phyloP scores from a whole-genome alignment of 2,888 invertebrate species.

The Yponomeuta cagnagella region DNA sequence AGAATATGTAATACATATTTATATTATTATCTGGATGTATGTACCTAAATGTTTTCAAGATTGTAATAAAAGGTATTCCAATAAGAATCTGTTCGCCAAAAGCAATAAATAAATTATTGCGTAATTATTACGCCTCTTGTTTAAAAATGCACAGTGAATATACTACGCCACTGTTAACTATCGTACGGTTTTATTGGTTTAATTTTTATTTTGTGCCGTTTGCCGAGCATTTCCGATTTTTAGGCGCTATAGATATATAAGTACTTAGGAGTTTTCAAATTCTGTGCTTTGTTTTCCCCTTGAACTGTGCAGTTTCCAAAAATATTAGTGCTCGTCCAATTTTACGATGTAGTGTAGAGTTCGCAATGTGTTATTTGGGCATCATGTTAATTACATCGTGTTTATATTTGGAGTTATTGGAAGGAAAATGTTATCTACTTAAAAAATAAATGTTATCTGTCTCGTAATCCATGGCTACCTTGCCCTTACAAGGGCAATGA shows the following conservation, averaged over 20 bases:
- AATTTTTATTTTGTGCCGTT: neutral
- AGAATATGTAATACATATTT: no score
- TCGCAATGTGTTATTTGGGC: neutral
- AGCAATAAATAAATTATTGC: slow-evolving; percentile 35
- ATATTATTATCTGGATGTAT: no score
- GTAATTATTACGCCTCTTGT: slow-evolving; percentile 32
- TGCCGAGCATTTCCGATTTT: neutral
- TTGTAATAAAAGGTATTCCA: slow-evolving; percentile 32
- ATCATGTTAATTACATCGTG: neutral
- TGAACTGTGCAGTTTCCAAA: neutral
- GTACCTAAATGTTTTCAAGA: neutral
- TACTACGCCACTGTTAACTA: neutral
- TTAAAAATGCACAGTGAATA: neutral
- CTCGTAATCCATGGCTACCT: no score
- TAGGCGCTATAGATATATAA: no score
- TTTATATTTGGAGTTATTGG: no score
- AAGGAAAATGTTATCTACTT: no score
- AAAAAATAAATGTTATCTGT: no score
- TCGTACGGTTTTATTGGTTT: neutral
- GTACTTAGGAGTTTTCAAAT: no score
- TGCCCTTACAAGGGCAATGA: no score
- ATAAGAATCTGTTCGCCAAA: slow-evolving; percentile 43
- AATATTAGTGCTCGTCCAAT: neutral
- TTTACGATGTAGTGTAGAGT: neutral
- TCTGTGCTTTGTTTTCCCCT: no score